Evolutionary conservation across 2,888 invertebrate species (phyloP), one percentile per base, ranked within the genome.

Genomic region (Euspilapteryx auroguttella): DNA sequence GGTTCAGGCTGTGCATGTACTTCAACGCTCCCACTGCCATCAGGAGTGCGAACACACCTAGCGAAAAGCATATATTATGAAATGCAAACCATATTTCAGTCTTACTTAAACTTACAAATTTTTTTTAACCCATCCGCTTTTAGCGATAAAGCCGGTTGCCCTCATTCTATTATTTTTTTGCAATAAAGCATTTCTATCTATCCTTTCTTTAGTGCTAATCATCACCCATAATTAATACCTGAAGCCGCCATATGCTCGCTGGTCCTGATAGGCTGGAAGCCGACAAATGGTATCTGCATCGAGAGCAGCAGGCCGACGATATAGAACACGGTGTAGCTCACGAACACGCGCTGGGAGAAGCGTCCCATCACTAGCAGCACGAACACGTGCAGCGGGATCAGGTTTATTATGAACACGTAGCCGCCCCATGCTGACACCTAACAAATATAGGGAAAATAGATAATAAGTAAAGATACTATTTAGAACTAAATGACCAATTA

Each of bases 171-270:
- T n/a, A n/a, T n/a, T n/a, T n/a, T n/a, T n/a, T n/a, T n/a, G n/a
- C n/a, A n/a, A n/a, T n/a, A n/a, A n/a, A n/a, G n/a, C n/a, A n/a
- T n/a, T n/a, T n/a, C n/a, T n/a, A n/a, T n/a, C n/a, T n/a, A n/a
- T n/a, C n/a, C n/a, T n/a, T n/a, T n/a, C n/a, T n/a, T n/a, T n/a
- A n/a, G n/a, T n/a, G n/a, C n/a, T n/a, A n/a, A n/a, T n/a, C n/a
- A n/a, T n/a, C n/a, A n/a, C 13, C n/a, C 2, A 26, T 4, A 15
- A 7, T 10, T 26, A 26, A 3, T 26, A 88, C 89, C 90, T 48
- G 91, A 86, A 21, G 99, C 96, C 21, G 99, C 98, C 99, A 99
- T 99, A 55, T 99, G 99, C 68, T 99, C 99, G 52, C 96, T 96
- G 3, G 99, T 99, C 30, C 97, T 80, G 35, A 99, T 95, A 6